These are phyloP conservation scores for Drosophila sulfurigaster DNA, from an alignment of 1,140 invertebrate genomes.

Conservation along the genomic window DNA sequence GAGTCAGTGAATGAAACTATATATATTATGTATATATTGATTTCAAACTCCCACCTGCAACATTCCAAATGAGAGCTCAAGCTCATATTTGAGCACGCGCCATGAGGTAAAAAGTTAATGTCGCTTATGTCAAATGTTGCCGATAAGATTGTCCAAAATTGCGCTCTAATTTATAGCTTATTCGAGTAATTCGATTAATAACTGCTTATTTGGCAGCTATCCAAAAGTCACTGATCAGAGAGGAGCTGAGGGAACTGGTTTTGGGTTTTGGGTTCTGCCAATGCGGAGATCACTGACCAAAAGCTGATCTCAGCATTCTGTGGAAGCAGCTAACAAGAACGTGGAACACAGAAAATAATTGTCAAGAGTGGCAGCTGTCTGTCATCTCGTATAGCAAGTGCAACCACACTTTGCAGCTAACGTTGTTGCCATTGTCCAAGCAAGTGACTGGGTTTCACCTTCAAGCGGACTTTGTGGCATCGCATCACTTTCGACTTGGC, in stretches of 20 bases:
- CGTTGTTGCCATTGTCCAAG: constrained; percentile 32
- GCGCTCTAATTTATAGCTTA: constrained; percentile 27
- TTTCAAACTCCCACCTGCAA: constrained; percentile 6
- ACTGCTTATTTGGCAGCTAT: constrained; percentile 8
- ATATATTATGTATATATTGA: neutral
- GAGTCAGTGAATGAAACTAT: no score
- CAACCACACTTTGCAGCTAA: constrained; percentile 9
- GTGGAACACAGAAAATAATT: constrained; percentile 15
- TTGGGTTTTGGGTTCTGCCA: no score
- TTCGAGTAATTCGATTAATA: constrained; percentile 7
- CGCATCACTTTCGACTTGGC: constrained; percentile 71
- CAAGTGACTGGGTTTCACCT: constrained; percentile 67
- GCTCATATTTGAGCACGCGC: constrained; percentile 31
- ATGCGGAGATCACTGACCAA: constrained; percentile 19
- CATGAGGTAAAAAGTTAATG: constrained; percentile 8
- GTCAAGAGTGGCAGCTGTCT: constrained; percentile 40
- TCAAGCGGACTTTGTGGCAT: constrained; percentile 42
- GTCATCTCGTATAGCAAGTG: constrained; percentile 52
- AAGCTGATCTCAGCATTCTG: neutral
- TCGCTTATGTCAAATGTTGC: constrained; percentile 14
- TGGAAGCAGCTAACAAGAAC: constrained; percentile 34
- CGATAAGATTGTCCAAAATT: constrained; percentile 17
- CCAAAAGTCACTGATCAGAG: constrained; percentile 16
- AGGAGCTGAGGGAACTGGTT: constrained; percentile 1
- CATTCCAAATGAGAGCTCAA: neutral